Base-by-base conservation (phyloP, 2,888 invertebrate species). In the Drosophila colorata region DNA sequence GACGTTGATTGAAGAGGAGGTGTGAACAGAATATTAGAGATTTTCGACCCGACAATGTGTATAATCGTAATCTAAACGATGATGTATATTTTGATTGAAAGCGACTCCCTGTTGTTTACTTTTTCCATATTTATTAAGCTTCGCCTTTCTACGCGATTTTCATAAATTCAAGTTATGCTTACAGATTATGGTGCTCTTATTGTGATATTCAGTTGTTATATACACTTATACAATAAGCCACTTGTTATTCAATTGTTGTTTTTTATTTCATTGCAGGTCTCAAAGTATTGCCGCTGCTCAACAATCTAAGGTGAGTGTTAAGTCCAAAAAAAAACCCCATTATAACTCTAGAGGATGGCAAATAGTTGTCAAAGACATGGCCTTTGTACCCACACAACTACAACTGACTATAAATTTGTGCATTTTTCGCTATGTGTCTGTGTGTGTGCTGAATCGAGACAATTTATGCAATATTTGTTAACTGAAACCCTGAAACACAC, bases 261-360 rank as follows among this genome's bases (percentile, higher is more conserved):
- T 78, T 38, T 64, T 20, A 52, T 59, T 66, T 80, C 79, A 80
- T 94, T 95, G 69, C 94, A 98, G 98, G 97, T 91, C 94, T 98
- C 89, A 97, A 97, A 92, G 94, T 98, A 49, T 94, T 98, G 87
- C 97, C 97, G 90, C 95, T 97, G 88, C 94, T 97, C 80, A 96
- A 95, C 93, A 96, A 96, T 92, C 93, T 97, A 90, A 95, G 97
- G 97, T 97, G 93, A 95, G 95, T 93, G 43, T 52, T 58, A 64
- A 47, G 49, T 59, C 43, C 41, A 43, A 35, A 11, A 31, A 28
- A 33, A 49, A n/a, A 43, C 18, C 14, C 18, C 18, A 13, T 40
- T 6, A 16, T 28, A 14, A 14, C 8, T 18, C 0, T 14, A 16
- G 16, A 16, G 28, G 49, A 33, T 53, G 63, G 13, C 31, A 31